Percentiles rank a stretch among this genome's conserved stretches.
Conservation (phyloP, 2,113 vertebrate species). For the Stictonetta naevosa region DNA sequence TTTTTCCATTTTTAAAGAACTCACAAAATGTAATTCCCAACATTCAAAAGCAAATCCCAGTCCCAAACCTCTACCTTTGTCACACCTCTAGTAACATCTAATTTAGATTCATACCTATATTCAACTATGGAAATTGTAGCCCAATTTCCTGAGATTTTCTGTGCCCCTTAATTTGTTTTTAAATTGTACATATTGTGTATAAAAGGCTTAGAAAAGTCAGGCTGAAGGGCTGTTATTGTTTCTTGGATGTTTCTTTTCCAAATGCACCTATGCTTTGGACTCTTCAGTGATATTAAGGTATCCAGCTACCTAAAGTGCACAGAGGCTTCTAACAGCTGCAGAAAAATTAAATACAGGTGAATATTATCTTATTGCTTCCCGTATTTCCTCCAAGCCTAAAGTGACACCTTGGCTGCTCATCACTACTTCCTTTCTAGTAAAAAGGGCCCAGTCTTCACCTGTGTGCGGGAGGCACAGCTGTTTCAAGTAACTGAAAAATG, state of each 20-base stretch:
- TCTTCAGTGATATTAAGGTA: neutral
- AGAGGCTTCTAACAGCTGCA: constrained; percentile 26
- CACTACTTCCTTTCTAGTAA: neutral
- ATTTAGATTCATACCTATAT: neutral
- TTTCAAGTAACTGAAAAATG: neutral
- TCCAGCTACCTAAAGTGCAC: constrained; percentile 1
- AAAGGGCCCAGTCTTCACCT: neutral
- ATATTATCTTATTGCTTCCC: constrained; percentile 16
- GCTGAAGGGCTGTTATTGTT: neutral
- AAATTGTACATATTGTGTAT: neutral
- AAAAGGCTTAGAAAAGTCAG: neutral
- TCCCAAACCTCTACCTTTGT: neutral
- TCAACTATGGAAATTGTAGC: fast-evolving
- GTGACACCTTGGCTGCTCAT: neutral
- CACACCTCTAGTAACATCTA: neutral
- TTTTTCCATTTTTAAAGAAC: neutral
- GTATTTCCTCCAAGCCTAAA: neutral
- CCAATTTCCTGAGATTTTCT: neutral
- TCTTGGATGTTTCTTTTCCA: neutral
- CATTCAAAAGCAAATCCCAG: neutral
- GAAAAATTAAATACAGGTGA: constrained; percentile 29
- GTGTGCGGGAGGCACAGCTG: neutral
- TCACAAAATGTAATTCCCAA: neutral
- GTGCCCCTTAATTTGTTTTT: neutral
- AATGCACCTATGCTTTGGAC: neutral